Evolutionary conservation across 2,797 vertebrate species (phyloP).

Genomic region (Gorsachius magnificus): DNA sequence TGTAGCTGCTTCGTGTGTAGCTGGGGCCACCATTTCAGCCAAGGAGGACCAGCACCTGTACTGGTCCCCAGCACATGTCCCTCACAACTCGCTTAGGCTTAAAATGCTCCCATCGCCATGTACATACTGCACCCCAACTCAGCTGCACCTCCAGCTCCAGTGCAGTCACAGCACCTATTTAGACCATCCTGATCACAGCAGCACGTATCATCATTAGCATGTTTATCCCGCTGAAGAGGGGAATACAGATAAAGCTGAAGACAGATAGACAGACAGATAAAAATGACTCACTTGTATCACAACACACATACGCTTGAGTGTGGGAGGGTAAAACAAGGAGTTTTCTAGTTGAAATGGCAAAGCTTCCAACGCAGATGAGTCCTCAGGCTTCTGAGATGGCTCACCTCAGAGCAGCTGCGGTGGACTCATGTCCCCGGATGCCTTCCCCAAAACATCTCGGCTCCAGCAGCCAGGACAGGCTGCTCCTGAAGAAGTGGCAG

Average conservation of each 20-base stretch:
- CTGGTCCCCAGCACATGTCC: background rate
- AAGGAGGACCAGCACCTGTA: background rate
- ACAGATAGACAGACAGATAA: fast-evolving
- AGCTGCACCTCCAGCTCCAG: background rate
- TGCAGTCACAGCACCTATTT: background rate
- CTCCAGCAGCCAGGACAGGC: background rate
- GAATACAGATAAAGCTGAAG: background rate
- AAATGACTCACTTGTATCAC: background rate
- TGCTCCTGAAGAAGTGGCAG: background rate
- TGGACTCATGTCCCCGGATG: background rate
- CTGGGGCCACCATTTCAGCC: background rate
- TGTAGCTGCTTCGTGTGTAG: background rate
- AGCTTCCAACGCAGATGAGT: background rate
- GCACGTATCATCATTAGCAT: background rate
- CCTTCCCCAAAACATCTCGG: background rate
- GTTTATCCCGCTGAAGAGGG: background rate
- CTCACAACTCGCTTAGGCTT: background rate
- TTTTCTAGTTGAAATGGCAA: background rate
- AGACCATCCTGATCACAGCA: background rate
- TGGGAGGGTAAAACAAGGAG: background rate
- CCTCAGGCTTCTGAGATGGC: background rate
- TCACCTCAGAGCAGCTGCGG: background rate
- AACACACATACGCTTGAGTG: background rate
- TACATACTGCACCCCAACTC: background rate
- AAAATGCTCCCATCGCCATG: background rate